These are phyloP conservation scores for Urocyon cinereoargenteus DNA, from an alignment of 2,797 vertebrate genomes.

Conservation along the genomic window DNA sequence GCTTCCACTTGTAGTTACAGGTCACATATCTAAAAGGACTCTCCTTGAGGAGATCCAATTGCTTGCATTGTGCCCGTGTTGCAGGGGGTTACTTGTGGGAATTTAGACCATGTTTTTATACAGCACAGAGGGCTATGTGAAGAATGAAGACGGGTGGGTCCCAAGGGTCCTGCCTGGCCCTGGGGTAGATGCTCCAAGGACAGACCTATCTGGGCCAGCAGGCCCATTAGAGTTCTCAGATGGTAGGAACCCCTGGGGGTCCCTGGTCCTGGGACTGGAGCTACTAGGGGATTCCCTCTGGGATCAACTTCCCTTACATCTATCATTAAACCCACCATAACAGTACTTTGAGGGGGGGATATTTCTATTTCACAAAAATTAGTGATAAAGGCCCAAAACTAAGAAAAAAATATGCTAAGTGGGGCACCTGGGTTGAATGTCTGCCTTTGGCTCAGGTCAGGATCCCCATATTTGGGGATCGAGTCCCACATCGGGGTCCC, in stretches of 20 bases:
- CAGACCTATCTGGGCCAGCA: neutral
- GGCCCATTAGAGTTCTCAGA: neutral
- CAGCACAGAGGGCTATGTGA: neutral
- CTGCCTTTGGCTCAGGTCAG: too few relatives aligned
- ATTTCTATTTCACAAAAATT: neutral
- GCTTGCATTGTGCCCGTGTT: neutral
- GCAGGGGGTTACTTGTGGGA: neutral
- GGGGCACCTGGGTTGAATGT: too few relatives aligned
- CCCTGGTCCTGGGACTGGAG: neutral
- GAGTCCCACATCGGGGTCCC: too few relatives aligned
- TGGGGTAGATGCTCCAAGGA: neutral
- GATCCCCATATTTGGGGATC: too few relatives aligned
- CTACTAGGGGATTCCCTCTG: neutral
- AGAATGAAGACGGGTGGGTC: neutral
- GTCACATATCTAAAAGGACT: neutral
- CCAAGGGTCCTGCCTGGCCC: neutral
- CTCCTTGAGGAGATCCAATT: neutral
- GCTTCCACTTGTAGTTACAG: neutral
- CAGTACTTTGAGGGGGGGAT: neutral
- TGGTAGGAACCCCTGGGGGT: neutral
- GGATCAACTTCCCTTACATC: neutral
- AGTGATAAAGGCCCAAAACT: neutral
- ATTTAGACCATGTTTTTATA: neutral
- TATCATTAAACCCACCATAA: neutral
- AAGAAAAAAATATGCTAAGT: neutral